Conservation (phyloP, 2,797 vertebrate species). For the Trachops cirrhosus region DNA sequence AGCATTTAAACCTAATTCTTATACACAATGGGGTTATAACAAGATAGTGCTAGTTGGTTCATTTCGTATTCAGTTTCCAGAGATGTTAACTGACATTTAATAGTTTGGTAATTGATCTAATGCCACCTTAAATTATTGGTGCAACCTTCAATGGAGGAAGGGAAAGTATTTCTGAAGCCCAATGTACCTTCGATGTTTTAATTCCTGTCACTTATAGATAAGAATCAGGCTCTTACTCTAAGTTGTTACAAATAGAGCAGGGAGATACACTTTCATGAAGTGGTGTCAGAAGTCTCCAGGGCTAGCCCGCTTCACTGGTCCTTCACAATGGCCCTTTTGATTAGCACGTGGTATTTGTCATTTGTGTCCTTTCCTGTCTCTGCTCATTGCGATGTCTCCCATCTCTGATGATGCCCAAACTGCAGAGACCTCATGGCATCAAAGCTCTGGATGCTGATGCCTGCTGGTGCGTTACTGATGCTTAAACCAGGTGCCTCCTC, state of each 20-base stretch:
- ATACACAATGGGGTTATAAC: slow-evolving; percentile 72
- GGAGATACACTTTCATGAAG: not conserved
- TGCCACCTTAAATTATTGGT: slow-evolving; percentile 68
- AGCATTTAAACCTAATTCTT: slow-evolving; percentile 78
- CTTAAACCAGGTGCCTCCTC: not conserved
- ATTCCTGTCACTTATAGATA: not conserved
- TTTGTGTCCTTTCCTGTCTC: not conserved
- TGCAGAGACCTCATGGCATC: not conserved
- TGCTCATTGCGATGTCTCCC: not conserved
- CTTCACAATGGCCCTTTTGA: not conserved
- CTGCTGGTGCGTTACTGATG: not conserved
- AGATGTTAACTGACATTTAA: slow-evolving; percentile 82
- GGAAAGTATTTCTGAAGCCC: slow-evolving; percentile 59
- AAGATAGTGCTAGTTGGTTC: slow-evolving; percentile 75
- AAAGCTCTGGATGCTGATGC: not conserved
- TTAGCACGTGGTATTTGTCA: not conserved
- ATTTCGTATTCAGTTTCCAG: slow-evolving; percentile 79
- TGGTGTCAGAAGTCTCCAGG: not conserved
- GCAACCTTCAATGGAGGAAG: slow-evolving; percentile 61
- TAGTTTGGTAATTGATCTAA: slow-evolving; percentile 79
- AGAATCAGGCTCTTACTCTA: not conserved
- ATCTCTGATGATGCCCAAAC: not conserved
- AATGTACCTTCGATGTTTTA: slow-evolving; percentile 29
- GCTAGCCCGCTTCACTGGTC: not conserved
- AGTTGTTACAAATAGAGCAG: slow-evolving; percentile 23